A percentile compares a stretch with the other conserved stretches of the same genome.
Conservation (phyloP, 2,797 vertebrate genomes). For the Tapirus indicus region DNA sequence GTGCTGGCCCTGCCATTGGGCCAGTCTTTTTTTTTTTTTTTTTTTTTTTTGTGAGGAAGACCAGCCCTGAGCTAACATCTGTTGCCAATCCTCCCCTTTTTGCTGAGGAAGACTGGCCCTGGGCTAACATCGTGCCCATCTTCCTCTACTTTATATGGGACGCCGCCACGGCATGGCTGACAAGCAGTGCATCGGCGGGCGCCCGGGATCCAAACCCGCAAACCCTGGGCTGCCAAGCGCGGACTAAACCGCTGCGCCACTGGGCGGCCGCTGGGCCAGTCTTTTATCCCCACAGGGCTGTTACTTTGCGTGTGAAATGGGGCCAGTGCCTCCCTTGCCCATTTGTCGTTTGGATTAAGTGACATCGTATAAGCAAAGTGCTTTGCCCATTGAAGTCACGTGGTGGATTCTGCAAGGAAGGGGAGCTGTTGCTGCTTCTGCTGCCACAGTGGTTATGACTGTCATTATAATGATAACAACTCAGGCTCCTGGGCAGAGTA, state of each 20-base stretch:
- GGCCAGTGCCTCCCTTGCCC: neutral
- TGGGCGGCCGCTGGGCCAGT: too few species aligned
- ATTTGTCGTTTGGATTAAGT: neutral
- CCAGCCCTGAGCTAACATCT: too few species aligned
- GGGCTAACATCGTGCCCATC: too few species aligned
- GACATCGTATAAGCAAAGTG: neutral
- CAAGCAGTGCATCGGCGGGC: too few species aligned
- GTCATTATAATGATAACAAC: neutral
- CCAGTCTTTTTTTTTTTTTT: neutral
- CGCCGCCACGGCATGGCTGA: too few species aligned
- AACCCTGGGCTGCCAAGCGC: too few species aligned
- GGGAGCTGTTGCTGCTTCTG: neutral
- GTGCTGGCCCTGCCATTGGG: neutral
- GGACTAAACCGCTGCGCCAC: too few species aligned
- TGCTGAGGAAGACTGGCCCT: too few species aligned
- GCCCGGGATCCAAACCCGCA: too few species aligned
- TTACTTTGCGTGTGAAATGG: neutral
- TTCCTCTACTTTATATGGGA: too few species aligned
- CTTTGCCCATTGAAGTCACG: neutral
- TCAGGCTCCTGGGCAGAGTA: neutral
- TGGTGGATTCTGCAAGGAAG: neutral
- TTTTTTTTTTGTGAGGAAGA: too few species aligned
- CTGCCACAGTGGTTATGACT: fast-evolving
- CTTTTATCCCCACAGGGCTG: neutral
- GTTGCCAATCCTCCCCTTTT: too few species aligned